Conservation (phyloP, 2,888 invertebrate species). For the Helleia helle region DNA sequence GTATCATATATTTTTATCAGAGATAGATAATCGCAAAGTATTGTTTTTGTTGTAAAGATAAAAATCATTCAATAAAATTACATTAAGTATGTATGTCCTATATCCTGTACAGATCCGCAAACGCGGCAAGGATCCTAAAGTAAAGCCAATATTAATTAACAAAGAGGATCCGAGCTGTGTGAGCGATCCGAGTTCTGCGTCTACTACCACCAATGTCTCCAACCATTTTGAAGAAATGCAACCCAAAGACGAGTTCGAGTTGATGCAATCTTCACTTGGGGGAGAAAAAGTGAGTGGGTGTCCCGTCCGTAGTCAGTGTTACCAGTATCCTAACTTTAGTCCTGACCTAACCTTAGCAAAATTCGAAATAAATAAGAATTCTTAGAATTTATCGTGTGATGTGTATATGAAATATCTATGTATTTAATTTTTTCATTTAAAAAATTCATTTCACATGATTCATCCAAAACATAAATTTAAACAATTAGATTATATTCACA, state of each 20-base stretch:
- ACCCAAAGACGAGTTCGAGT: constrained; percentile 84
- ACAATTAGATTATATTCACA: too few species aligned
- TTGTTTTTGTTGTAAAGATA: too few species aligned
- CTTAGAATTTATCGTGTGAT: too few species aligned
- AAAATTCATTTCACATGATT: too few species aligned
- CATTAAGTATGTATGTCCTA: too few species aligned
- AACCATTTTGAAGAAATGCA: constrained; percentile 87
- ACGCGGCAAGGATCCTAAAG: constrained; percentile 79
- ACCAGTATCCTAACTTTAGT: neutral
- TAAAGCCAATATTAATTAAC: constrained; percentile 84
- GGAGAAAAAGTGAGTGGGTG: constrained; percentile 61
- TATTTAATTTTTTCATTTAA: too few species aligned
- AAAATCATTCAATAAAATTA: too few species aligned
- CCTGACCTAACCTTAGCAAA: neutral
- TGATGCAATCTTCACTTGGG: constrained; percentile 53
- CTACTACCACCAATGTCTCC: constrained; percentile 43
- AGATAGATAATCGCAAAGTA: too few species aligned
- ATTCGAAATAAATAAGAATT: too few species aligned
- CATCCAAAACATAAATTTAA: too few species aligned
- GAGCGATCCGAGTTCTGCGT: constrained; percentile 62
- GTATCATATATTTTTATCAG: too few species aligned
- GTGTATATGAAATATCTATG: too few species aligned
- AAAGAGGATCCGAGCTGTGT: constrained; percentile 79
- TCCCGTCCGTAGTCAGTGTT: constrained; percentile 1
- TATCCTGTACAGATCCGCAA: constrained; percentile 75